Percentiles rank a stretch among this genome's conserved stretches.
These are phyloP conservation scores for Ibidorhyncha struthersii DNA, from an alignment of 2,113 vertebrate species.

Conservation along the genomic window DNA sequence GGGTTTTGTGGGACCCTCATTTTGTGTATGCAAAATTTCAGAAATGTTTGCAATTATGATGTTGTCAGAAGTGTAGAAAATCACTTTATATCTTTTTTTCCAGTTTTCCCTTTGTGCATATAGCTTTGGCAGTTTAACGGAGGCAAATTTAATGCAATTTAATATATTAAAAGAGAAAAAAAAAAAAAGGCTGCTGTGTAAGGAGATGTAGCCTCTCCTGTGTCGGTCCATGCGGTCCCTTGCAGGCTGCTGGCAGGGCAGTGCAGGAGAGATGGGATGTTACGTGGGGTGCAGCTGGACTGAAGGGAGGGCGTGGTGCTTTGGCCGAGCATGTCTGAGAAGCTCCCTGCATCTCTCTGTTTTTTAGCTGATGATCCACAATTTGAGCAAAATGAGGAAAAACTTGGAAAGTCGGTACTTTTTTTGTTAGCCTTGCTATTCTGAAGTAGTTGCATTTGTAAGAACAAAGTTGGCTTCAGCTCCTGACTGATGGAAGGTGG, in stretches of 20 bases:
- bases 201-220: not conserved
- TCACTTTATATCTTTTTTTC: not conserved
- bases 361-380: not conserved
- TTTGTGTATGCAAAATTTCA: not conserved
- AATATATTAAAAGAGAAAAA: not conserved
- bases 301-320: fast-evolving
- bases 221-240: fast-evolving
- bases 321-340: not conserved
- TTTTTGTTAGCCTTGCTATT: not conserved
- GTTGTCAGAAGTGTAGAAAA: not conserved
- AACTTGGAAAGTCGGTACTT: not conserved
- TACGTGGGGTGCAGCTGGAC: fast-evolving
- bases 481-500: not conserved
- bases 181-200: too few species aligned
- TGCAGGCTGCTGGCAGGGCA: not conserved
- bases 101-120: not conserved
- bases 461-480: not conserved
- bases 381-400: not conserved
- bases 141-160: not conserved
- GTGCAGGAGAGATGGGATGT: not conserved
- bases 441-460: not conserved
- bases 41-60: not conserved
- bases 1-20: not conserved
- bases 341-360: fast-evolving
- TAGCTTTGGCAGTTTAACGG: not conserved